phyloP scores from a whole-genome alignment of 2,888 invertebrate species.

The Griposia aprilina region DNA sequence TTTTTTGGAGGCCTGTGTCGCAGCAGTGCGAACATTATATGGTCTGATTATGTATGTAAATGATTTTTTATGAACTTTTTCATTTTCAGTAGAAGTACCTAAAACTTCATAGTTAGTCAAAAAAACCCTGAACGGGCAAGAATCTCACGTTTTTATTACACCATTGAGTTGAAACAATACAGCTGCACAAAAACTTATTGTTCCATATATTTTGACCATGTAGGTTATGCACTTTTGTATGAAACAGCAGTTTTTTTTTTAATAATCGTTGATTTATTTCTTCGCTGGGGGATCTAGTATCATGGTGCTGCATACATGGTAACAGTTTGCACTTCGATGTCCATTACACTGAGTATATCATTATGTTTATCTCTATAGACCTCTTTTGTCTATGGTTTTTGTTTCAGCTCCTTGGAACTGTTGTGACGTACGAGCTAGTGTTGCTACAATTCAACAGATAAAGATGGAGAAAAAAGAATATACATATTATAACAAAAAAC shows the following conservation, averaged over 20 bases:
- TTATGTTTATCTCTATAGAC: neutral
- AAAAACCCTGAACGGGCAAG: neutral
- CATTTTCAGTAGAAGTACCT: too few relatives aligned
- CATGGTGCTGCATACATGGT: neutral
- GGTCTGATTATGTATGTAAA: too few relatives aligned
- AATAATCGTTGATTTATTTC: neutral
- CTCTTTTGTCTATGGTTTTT: constrained; percentile 51
- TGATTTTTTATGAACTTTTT: neutral
- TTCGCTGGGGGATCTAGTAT: neutral
- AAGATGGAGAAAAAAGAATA: neutral
- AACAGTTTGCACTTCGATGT: neutral
- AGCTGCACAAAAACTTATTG: neutral
- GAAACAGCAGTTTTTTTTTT: neutral
- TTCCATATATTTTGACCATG: neutral
- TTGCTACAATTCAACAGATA: constrained; percentile 83
- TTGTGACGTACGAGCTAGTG: constrained; percentile 91
- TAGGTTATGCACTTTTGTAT: neutral
- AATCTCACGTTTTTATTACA: neutral
- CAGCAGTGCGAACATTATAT: too few relatives aligned
- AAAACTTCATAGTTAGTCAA: too few relatives aligned
- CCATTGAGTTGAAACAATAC: neutral
- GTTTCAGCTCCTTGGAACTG: constrained; percentile 90
- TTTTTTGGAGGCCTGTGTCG: neutral
- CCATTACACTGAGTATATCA: neutral
- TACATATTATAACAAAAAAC: neutral